Evolutionary conservation across 2,113 vertebrate genomes (phyloP), one percentile per base, ranked within the genome.

Genomic region (Oceanites oceanicus): DNA sequence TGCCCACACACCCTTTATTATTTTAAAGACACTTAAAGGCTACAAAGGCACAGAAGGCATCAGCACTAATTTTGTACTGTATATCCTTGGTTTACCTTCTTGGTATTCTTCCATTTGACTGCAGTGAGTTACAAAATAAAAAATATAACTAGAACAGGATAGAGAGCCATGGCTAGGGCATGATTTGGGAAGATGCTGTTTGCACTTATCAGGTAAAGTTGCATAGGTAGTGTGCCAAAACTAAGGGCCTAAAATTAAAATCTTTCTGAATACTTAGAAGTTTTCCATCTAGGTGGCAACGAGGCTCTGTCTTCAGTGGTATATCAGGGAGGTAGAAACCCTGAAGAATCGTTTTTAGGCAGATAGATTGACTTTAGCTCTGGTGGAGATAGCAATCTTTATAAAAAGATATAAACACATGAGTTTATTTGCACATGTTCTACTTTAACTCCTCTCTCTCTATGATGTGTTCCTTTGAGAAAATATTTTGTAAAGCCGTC

Each of bases 351-450:
- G 3, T 13, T 86, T 87, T 79, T 61, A 40, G 36, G 18, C 45
- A 66, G 11, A 17, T 2, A 70, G 49, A 49, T 15, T 68, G 15
- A 29, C 34, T 32, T 62, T 47, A 79, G 27, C 7, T 83, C 18
- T 30, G 8, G 25, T 44, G 9, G 47, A 45, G 7, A 59, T 5
- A 55, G 9, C 13, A 56, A 52, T 42, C 9, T 71, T 74, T 66
- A 47, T 27, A 29, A 0, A 0, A 76, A 74, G 6, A 10, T 26
- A 44, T 5, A 76, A 63, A 49, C 22, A 50, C 4, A 40, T 29
- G 6, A 9, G 13, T 74, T 76, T 49, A 42, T 62, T 88, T 71
- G 6, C 20, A 19, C 17, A 62, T 58, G 11, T 47, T 83, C 30
- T 40, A 7, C 21, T 93, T 76, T 34, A 68, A 45, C 12, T n/a